A percentile compares a stretch with the other conserved stretches of the same genome.
These are phyloP conservation scores for Ataeniobius toweri DNA, from an alignment of 2,797 vertebrate species.

Conservation along the genomic window DNA sequence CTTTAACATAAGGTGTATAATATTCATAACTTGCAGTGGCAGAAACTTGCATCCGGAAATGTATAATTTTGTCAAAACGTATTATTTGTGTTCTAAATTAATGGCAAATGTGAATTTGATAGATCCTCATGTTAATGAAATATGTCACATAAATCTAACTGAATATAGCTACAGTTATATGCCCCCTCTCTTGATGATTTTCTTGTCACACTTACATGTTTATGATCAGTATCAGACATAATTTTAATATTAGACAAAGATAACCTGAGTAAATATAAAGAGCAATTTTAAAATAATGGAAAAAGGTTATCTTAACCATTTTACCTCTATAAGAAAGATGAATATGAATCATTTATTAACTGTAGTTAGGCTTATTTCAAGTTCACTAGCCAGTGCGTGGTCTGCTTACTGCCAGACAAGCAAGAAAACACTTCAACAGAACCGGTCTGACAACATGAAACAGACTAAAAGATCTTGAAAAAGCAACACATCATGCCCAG, in stretches of 20 bases:
- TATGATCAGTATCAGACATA: too few relatives aligned
- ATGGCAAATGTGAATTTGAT: too few relatives aligned
- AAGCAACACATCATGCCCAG: not conserved
- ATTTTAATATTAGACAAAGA: not conserved
- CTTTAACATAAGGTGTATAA: not conserved
- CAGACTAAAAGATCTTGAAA: not conserved
- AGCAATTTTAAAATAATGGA: too few relatives aligned
- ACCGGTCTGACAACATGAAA: not conserved
- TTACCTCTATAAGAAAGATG: too few relatives aligned
- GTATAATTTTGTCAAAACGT: not conserved
- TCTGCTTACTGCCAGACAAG: not conserved
- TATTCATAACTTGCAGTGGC: not conserved
- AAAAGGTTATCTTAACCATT: too few relatives aligned
- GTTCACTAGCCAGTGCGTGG: not conserved
- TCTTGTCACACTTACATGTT: not conserved
- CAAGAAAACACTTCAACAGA: not conserved
- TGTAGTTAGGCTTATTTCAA: not conserved
- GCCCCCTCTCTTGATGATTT: not conserved
- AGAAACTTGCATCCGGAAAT: not conserved
- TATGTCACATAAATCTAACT: not conserved
- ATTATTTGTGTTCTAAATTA: not conserved
- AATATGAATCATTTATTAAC: not conserved
- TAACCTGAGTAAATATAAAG: not conserved
- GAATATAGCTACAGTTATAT: not conserved
- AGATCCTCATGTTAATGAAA: not conserved